Base-by-base conservation (phyloP, 1,140 invertebrate genomes). In the Lerema accius region DNA sequence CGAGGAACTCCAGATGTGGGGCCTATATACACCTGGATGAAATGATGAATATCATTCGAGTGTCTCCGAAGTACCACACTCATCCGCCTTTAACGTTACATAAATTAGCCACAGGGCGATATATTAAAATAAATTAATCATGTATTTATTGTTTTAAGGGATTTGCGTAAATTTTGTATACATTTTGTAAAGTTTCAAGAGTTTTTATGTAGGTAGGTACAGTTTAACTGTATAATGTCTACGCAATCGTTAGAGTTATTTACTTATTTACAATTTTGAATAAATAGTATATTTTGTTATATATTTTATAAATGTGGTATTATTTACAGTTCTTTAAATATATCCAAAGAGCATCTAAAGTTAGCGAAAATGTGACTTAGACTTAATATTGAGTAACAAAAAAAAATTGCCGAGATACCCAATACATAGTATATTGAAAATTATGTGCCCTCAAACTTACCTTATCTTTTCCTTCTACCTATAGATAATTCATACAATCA, bases 1-100 rank as follows among this genome's bases (percentile, higher is more conserved):
- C 73, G 0, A 71, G 55, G n/a, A 58, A 58, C 13, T 46, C 14
- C n/a, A 58, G 7, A 19, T 63, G 78, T 37, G 32, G 13, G 0
- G 46, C 71, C 0, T 80, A 80, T 35, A 39, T 80, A 23, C 71
- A 78, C 46, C 23, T 77, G 0, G 65, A 75, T 50, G 16, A 61
- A 0, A 11, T 71, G 1, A 26, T 66, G 11, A 62, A 70, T 1
- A 37, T 76, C 5, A 42, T 71, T 9, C 43, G 37, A 6, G 32
- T 51, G 9, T 65, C 67, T 0, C 60, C 61, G 4, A 58, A n/a
- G 16, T 11, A 50, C 7, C 70, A 77, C 17, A 55, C 37, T 9
- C 71, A 74, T 56, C 62, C 46, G 9, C 63, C 59, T 1, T 28
- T 35, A 6, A 48, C 1, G 0, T 60, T 62, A 13, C 35, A 42